phyloP scores from a whole-genome alignment of 2,797 vertebrate species.

The Enteromius mattozi region DNA sequence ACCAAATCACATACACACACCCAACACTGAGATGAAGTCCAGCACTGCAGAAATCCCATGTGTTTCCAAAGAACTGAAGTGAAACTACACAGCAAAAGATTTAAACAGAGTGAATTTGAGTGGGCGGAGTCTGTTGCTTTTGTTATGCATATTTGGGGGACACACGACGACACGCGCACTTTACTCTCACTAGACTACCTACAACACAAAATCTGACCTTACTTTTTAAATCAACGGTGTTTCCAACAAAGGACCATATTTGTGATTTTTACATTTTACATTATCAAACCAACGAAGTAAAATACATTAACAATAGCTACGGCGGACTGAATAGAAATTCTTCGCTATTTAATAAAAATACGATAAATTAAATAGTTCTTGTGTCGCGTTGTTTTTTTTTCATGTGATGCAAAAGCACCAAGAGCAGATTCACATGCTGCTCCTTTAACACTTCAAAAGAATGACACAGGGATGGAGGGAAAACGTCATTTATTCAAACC shows the following conservation, averaged over 20 bases:
- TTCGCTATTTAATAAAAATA: background rate
- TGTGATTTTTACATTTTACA: background rate
- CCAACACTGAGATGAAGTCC: slow-evolving; percentile 21
- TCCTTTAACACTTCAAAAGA: slow-evolving; percentile 66
- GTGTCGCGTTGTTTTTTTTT: background rate
- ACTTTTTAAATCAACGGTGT: background rate
- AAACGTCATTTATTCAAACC: slow-evolving; percentile 82
- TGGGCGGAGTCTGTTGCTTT: slow-evolving; percentile 9
- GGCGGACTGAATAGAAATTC: background rate
- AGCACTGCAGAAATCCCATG: background rate
- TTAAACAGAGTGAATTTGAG: background rate
- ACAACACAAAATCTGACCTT: background rate
- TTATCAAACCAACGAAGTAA: background rate
- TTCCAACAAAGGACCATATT: background rate
- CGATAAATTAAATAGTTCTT: background rate
- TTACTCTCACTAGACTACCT: background rate
- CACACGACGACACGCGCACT: slow-evolving; percentile 3
- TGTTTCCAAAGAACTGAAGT: background rate
- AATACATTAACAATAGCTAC: background rate
- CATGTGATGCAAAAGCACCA: background rate
- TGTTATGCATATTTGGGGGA: slow-evolving; percentile 28
- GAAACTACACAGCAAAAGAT: slow-evolving; percentile 23
- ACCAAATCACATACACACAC: slow-evolving; percentile 36
- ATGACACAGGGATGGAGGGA: slow-evolving; percentile 74
- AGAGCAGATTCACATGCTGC: slow-evolving; percentile 37